These are phyloP conservation scores for Melieria omissa DNA, from an alignment of 2,888 invertebrate genomes.

Conservation along the genomic window DNA sequence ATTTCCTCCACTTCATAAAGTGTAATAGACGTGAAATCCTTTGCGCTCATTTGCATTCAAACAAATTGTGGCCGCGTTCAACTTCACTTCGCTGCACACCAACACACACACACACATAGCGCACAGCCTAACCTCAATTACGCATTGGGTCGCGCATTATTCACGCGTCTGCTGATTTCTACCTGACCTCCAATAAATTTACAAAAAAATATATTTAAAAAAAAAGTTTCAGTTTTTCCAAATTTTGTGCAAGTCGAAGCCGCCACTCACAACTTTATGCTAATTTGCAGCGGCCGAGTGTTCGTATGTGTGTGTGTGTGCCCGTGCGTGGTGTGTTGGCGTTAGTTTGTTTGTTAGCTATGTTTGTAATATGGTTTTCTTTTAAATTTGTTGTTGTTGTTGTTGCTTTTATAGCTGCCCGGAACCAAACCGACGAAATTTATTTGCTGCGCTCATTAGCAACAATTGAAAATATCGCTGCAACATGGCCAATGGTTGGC, in stretches of 20 bases:
- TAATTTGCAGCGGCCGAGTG: slow-evolving; percentile 21
- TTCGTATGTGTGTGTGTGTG: neutral
- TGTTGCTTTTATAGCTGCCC: neutral
- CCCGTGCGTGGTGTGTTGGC: neutral
- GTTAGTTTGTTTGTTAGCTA: slow-evolving; percentile 3
- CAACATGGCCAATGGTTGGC: too few relatives aligned
- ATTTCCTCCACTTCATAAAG: too few relatives aligned
- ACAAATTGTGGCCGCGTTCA: too few relatives aligned
- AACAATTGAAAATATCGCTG: slow-evolving; percentile 10
- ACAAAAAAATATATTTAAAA: neutral
- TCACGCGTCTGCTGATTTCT: too few relatives aligned
- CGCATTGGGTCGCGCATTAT: too few relatives aligned
- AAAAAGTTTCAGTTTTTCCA: neutral
- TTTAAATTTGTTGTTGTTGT: neutral
- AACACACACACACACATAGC: too few relatives aligned
- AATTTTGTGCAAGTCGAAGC: neutral
- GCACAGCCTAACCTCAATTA: too few relatives aligned
- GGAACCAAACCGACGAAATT: slow-evolving; percentile 23
- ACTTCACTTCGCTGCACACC: too few relatives aligned
- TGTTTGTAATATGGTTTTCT: neutral
- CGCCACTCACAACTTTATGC: slow-evolving; percentile 13
- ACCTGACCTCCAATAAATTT: too few relatives aligned
- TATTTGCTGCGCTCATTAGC: slow-evolving; percentile 30
- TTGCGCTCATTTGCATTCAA: too few relatives aligned
- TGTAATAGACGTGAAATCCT: too few relatives aligned